These are phyloP conservation scores for Megalopta genalis DNA, from an alignment of 1,140 invertebrate genomes.

Conservation along the genomic window DNA sequence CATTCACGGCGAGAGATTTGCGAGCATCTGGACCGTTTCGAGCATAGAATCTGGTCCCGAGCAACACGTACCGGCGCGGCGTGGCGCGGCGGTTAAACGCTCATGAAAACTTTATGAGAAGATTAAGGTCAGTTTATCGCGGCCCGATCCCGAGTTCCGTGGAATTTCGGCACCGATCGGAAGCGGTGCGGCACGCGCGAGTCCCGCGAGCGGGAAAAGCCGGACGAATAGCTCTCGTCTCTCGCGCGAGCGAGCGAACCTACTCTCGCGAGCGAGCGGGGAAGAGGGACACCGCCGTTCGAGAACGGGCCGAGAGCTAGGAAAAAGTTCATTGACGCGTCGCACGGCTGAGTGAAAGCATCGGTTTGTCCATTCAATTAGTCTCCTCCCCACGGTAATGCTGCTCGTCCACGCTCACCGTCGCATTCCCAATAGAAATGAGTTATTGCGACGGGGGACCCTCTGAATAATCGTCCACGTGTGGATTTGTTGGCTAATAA, in stretches of 20 bases:
- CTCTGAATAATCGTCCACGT: conserved; percentile 1
- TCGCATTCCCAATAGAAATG: conserved; percentile 16
- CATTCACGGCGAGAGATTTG: no score
- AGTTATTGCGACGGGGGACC: conserved; percentile 22
- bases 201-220: no score
- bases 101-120: conserved; percentile 39
- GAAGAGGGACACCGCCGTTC: neutral
- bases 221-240: no score
- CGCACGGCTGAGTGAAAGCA: conserved; percentile 4
- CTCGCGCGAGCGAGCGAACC: no score
- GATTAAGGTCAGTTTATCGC: conserved; percentile 31
- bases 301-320: neutral
- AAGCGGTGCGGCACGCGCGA: no score
- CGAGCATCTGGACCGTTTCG: no score
- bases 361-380: conserved; percentile 36
- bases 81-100: conserved; percentile 4
- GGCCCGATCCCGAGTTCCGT: neutral
- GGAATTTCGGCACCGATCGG: neutral
- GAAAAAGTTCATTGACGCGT: conserved; percentile 15
- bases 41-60: no score
- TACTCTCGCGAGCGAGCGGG: neutral
- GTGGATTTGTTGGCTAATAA: neutral
- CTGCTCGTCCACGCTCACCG: neutral
- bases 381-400: neutral
- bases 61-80: neutral